Base-by-base conservation (phyloP, 2,888 invertebrate species). In the Apomyelois bistriatella region DNA sequence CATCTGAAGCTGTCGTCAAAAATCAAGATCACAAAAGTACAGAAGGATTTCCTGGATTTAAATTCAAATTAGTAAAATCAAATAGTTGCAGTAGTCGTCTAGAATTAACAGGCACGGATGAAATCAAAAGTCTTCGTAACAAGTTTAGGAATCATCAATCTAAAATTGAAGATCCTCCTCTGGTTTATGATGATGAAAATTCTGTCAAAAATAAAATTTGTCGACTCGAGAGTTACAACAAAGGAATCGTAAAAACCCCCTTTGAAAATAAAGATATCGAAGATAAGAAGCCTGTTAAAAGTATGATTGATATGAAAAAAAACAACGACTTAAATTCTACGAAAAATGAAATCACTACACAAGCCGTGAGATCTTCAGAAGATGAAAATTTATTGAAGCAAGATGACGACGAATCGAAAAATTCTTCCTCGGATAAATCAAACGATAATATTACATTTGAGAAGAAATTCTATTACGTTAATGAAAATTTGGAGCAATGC, bases 51-150 rank as follows among this genome's bases (percentile, higher is more conserved):
- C 88, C 91, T 73, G 94, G 95, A 51, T 93, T 96, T 52, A 96
- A 95, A 77, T 96, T 96, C 74, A 94, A 94, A 72, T 83, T 96
- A 59, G 93, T 96, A 0, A 96, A 96, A 84, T 96, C 96, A 30
- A 96, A 96, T 72, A 96, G 96, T 62, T 96, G 96, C 75, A 96
- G 95, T 71, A 96, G 96, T 74, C 92, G 96, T 30, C 83, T 96
- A 49, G 96, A 96, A 73, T 79, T 96, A 52, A 94, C 95, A 0
- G 96, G 96, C 4, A 92, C 95, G 0, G 93, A 93, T 61, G 91
- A 89, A 55, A 79, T 68, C 73, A 82, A 91, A 84, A 79, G 86
- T 76, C 62, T 84, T 68, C 80, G 91, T 66, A 64, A 85, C 68
- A 85, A 85, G 74, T 85, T 72, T 69, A 76, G 82, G 63, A 84